Base-by-base conservation (phyloP, 1,140 invertebrate species). In the Theocolax elegans region DNA sequence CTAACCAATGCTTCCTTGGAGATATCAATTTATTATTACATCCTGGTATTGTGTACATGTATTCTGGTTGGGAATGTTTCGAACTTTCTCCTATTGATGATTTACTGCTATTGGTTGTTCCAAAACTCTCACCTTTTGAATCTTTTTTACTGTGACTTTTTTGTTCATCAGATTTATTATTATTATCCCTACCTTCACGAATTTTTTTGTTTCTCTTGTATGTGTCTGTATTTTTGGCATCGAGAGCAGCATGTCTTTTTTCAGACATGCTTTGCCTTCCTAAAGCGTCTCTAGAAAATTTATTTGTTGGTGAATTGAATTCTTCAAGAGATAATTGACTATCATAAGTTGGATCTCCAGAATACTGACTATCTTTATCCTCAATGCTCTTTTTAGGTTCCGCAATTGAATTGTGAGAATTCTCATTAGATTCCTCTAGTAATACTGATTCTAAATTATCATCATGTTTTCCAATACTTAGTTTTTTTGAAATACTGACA, bases 191-290 rank as follows among this genome's bases (percentile, higher is more conserved):
- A 62, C 89, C 89, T 83, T 93, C 89, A 72, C 92, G 82, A 17
- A 92, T 81, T 79, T 95, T 95, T 86, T 97, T 97, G 74, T 95
- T 96, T 73, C 95, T 89, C 84, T 97, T 95, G 82, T 98, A 98
- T 4, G 96, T 97, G 79, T 97, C 96, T 1, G 95, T 97, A 77
- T 90, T 92, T 82, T 95, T 94, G n/a, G 97, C 96, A 86, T 98
- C 96, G 38, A 97, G 84, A 12, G 95, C 94, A 0, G 96, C 96
- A 83, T 97, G 95, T 51, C 97, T 87, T 82, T 98, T 98, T 85
- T 99, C 97, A 1, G 96, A 98, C 93, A 99, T 98, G 82, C 95
- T 97, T 83, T 97, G 95, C 25, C 97, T 87, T 0, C 97, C 97
- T 72, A 98, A 91, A 9, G 95, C 96, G 85, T 98, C 97, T 40